Base-by-base conservation (phyloP, 2,888 invertebrate species). In the Ophioninae sp. region DNA sequence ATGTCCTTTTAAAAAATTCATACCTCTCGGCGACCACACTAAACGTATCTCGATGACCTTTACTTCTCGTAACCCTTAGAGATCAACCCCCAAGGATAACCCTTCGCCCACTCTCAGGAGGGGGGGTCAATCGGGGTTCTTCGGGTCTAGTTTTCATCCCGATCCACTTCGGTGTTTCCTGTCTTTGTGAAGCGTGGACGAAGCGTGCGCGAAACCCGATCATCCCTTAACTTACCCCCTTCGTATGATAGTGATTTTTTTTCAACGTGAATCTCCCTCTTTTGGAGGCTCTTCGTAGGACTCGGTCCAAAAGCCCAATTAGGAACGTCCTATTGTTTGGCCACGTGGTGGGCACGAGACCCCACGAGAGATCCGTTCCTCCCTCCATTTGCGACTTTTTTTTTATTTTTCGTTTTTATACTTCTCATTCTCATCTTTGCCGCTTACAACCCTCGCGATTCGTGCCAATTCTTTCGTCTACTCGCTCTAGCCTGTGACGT, bases 291-390 rank as follows among this genome's bases (percentile, higher is more conserved):
- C 62, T 86, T 50, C 59, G 87, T 85, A 88, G 86, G 70, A 30
- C 56, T 56, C 68, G 83, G 89, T 88, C 89, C 88, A 87, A 89
- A 90, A 91, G 91, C 91, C 92, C 91, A 92, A 92, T 93, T 92
- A 92, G 92, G 91, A 91, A 91, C 92, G 88, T 92, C 91, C 90
- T 83, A 91, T 92, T 92, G 93, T 93, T 82, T 86, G 90, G 91
- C 89, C 92, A 92, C 93, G 93, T 93, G 92, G 92, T 91, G 85
- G 85, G 87, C 92, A 92, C 92, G 92, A 92, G 92, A 91, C 91
- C 85, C 69, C 82, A 82, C 37, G 70, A 68, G 69, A 70, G 65
- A 81, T 81, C 69, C 72, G 44, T 69, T 67, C 78, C 83, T 85
- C 84, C 81, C 84, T 77, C 80, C 37, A n/a, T 80, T 79, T 74